phyloP scores from a whole-genome alignment of 2,888 invertebrate genomes.

The Drosophila conformis region DNA sequence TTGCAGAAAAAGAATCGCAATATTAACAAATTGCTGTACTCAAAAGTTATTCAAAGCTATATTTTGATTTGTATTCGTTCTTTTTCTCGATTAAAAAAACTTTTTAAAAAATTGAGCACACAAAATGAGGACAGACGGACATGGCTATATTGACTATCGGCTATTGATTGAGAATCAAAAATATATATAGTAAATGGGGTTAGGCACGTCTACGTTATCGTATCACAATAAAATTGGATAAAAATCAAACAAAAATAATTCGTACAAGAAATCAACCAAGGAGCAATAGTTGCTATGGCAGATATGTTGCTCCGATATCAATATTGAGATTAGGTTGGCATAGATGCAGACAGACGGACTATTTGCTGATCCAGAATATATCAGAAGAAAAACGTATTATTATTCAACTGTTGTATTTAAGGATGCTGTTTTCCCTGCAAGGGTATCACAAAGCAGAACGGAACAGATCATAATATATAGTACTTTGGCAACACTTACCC shows the following conservation, averaged over 20 bases:
- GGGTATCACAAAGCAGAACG: neutral
- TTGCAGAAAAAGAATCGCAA: neutral
- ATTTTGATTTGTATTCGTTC: neutral
- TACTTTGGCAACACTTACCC: conserved; percentile 40
- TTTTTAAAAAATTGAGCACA: neutral
- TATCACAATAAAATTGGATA: neutral
- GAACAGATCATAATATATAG: neutral
- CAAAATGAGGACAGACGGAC: neutral
- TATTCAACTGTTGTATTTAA: neutral
- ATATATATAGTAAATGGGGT: neutral
- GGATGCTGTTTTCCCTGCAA: neutral
- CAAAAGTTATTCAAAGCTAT: neutral
- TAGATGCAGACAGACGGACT: neutral
- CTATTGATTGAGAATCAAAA: neutral
- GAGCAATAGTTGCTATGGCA: neutral
- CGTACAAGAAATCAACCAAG: neutral
- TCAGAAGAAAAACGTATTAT: neutral
- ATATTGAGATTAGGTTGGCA: neutral
- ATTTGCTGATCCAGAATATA: neutral
- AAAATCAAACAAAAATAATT: neutral
- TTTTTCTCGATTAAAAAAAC: neutral
- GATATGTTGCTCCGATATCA: neutral
- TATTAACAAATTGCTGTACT: neutral
- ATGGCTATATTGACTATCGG: neutral
- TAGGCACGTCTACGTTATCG: no score